Conservation (phyloP, 1,140 invertebrate genomes). For the Drusus annulatus region DNA sequence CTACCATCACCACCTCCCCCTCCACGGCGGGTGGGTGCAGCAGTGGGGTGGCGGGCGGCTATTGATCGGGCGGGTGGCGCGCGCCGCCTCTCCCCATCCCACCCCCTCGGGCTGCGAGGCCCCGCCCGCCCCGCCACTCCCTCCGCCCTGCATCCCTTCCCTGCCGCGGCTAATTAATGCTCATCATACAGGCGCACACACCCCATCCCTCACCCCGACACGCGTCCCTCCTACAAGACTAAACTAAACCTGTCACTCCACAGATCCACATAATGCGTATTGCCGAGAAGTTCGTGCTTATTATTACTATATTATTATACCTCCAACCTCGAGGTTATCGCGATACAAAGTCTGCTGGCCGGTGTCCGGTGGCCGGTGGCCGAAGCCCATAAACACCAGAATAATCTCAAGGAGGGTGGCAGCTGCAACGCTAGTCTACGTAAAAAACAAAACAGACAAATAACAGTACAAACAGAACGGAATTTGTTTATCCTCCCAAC, state of each 20-base stretch:
- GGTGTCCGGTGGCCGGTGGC: no score
- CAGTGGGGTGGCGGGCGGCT: slow-evolving; percentile 16
- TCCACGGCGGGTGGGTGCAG: background rate
- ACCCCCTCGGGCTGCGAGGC: background rate
- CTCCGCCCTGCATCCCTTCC: background rate
- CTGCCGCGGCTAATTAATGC: slow-evolving; percentile 22
- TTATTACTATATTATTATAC: no score
- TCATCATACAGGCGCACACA: slow-evolving; percentile 16
- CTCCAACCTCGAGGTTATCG: no score
- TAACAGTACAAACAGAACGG: no score
- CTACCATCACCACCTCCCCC: background rate
- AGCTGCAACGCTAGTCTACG: no score
- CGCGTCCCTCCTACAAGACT: background rate
- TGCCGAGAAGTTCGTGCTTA: no score
- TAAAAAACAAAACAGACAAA: no score
- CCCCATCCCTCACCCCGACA: no score
- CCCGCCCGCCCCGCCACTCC: background rate
- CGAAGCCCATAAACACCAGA: no score
- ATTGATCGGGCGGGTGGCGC: slow-evolving; percentile 46
- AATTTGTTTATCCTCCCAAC: no score
- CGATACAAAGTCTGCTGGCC: no score
- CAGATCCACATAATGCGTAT: background rate
- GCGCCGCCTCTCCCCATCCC: slow-evolving; percentile 23
- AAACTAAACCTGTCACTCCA: background rate
- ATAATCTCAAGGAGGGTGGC: no score